These are phyloP conservation scores for Epirrhoe alternata DNA, from an alignment of 2,888 invertebrate species.

Conservation along the genomic window DNA sequence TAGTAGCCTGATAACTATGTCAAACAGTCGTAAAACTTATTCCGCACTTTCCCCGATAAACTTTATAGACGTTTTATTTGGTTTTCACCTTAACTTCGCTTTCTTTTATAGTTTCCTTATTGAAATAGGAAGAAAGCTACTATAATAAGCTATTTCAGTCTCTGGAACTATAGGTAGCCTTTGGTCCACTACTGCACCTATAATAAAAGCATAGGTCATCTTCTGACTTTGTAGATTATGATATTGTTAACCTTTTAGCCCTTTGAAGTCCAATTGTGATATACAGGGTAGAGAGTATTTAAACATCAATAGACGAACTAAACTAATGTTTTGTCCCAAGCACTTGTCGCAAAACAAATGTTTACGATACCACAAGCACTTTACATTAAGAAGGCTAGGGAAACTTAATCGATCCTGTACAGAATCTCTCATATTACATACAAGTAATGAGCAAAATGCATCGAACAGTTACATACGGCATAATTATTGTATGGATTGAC, in stretches of 20 bases:
- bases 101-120: conserved; percentile 1
- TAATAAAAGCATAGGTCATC: no score
- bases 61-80: conserved; percentile 38
- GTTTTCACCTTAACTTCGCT: conserved; percentile 30
- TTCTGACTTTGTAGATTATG: no score
- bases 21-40: conserved; percentile 33
- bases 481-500: conserved; percentile 79
- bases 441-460: conserved; percentile 63
- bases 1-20: conserved; percentile 23
- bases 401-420: not conserved
- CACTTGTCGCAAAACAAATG: not conserved
- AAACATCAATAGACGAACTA: no score
- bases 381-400: not conserved
- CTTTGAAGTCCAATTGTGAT: no score
- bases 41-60: conserved; percentile 33
- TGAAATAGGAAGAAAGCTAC: not conserved
- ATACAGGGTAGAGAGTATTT: no score
- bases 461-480: conserved; percentile 62
- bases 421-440: conserved; percentile 6
- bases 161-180: no score
- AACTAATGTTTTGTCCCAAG: no score
- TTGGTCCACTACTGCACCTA: no score
- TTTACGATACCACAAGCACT: not conserved
- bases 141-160: no score
- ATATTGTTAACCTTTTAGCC: no score